Base-by-base conservation (phyloP, 2,797 vertebrate species). In the Pseudomugil gertrudae region DNA sequence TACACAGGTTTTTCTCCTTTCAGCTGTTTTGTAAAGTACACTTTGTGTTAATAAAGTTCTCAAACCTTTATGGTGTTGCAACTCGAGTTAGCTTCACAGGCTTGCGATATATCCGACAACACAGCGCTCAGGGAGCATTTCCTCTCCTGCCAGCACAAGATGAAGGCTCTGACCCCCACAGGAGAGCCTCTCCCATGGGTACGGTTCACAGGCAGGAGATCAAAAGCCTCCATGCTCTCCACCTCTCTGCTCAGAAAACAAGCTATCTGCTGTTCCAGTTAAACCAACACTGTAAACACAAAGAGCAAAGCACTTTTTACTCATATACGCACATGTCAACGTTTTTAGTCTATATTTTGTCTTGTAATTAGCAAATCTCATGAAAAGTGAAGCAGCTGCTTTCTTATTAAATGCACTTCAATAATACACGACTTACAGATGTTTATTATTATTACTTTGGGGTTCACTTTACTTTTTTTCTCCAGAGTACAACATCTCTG, bases 401-500 rank as follows among this genome's bases (percentile, higher is more conserved):
- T 3, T 33, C 13, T 38, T 38, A 13, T 38, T 13, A n/a, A n/a
- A n/a, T n/a, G n/a, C n/a, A n/a, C n/a, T n/a, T n/a, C n/a, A n/a
- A n/a, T n/a, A n/a, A n/a, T n/a, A n/a, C n/a, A n/a, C n/a, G n/a
- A n/a, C n/a, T n/a, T n/a, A n/a, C n/a, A n/a, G n/a, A n/a, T n/a
- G n/a, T n/a, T n/a, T n/a, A n/a, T n/a, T n/a, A n/a, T 29, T 29
- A 29, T 29, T 29, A 29, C 29, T 29, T 29, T 47, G n/a, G n/a
- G 8, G 21, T 29, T n/a, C 45, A 4, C 4, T 3, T 59, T 11
- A 69, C 10, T 57, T 19, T 26, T 57, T 14, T 35, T 24, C 60
- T 66, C 4, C 78, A 99, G 98, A 99, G 79, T 99, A 97, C 92
- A 99, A 97, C 92, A 99, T 99, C 90, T 99, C 98, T 0, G 97